phyloP scores from a whole-genome alignment of 2,797 vertebrate species.

The Betta splendens region DNA sequence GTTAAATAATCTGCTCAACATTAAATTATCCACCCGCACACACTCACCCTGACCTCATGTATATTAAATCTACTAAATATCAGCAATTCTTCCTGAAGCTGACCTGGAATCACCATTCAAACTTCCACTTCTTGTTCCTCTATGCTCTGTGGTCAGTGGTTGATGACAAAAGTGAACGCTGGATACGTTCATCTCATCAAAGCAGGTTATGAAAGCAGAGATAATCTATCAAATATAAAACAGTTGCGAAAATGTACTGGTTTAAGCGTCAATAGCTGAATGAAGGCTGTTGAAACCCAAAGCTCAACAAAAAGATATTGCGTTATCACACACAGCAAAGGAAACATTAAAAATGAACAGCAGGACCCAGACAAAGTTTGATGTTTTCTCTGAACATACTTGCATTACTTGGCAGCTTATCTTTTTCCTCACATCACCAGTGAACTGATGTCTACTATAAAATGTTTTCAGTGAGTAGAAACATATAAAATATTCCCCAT shows the following conservation, averaged over 20 bases:
- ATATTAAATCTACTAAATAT: constrained; percentile 10
- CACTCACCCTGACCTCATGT: constrained; percentile 13
- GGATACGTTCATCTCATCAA: constrained; percentile 23
- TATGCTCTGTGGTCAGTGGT: not conserved
- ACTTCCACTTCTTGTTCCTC: not conserved
- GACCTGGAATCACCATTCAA: constrained; percentile 4
- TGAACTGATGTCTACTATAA: constrained; percentile 6
- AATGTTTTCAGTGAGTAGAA: too few relatives aligned
- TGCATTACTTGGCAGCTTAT: not conserved
- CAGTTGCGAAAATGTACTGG: too few relatives aligned
- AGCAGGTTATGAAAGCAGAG: constrained; percentile 22
- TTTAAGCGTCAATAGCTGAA: too few relatives aligned
- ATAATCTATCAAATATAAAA: too few relatives aligned
- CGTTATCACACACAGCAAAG: not conserved
- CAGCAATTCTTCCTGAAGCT: constrained; percentile 13
- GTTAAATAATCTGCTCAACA: constrained; percentile 42
- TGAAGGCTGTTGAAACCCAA: too few relatives aligned
- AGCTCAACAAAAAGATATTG: too few relatives aligned
- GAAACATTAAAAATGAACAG: too few relatives aligned
- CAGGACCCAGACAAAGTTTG: not conserved
- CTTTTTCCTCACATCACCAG: not conserved
- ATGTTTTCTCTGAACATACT: not conserved
- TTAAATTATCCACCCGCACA: constrained; percentile 36
- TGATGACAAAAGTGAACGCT: constrained; percentile 10
- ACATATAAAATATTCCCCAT: not conserved